Evolutionary conservation across 2,113 vertebrate species (phyloP), one percentile per base, ranked within the genome.

Genomic region (Eidolon helvum): DNA sequence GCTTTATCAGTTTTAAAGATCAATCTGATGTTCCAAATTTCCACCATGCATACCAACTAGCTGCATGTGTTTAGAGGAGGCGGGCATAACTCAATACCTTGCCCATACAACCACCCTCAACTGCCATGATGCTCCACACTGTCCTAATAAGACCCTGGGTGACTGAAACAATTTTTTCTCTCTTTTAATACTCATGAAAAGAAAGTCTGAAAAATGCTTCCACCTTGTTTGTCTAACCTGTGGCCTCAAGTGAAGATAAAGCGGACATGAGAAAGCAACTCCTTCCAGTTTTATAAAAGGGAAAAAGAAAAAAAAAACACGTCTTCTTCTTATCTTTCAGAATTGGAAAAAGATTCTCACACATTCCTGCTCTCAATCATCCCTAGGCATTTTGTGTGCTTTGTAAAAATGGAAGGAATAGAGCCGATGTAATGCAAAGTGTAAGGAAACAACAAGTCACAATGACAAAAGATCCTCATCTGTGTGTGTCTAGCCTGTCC

Each of bases 261-360:
- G 38, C 7, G 84, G 26, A 84, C 3, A 40, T 10, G 21, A 69
- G 69, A 88, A 77, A 87, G 4, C 14, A 85, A 83, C 2, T 28
- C 18, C 69, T 53, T 82, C 57, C 72, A 30, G 10, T 71, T 94
- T 95, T 75, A 83, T 55, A 74, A 91, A 96, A 66, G 83, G 45
- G 3, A n/a, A 78, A 83, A 72, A 33, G 48, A 74, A 72, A 72
- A 33, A 55, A 79, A 72, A 43, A 48, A 15, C 50, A 50, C 50
- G 30, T 43, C 38, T 69, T 72, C 21, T 61, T 48, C 19, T 69
- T 5, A 40, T 80, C 50, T 90, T 92, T 79, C 26, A 48, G 26
- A 95, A 79, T 1, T 72, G 26, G 35, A 43, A 22, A 26, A 92
- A 26, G 6, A 66, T 69, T 48, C 18, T 45, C 28, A 16, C 6